These are phyloP conservation scores for mouse (Mus musculus) DNA, from an alignment of 2,113 vertebrate species.

Conservation along the genomic window GRCm39 chr3:119549001-119549500, in stretches of 20 bases:
- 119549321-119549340: background rate
- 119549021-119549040: background rate
- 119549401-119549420: background rate
- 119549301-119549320: background rate
- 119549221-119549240: background rate
- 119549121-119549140: background rate
- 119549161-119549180: background rate
- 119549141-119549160: background rate
- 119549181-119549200: background rate
- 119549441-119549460: background rate
- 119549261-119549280: background rate
- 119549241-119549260: background rate
- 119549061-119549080: background rate
- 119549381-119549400: background rate
- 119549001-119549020: background rate
- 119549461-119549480: background rate
- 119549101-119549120: background rate
- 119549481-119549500: background rate
- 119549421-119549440: background rate
- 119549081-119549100: background rate
- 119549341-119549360: background rate
- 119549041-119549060: background rate
- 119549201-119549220: too few species aligned
- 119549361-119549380: background rate
- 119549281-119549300: background rate